Conservation (phyloP, 2,888 invertebrate genomes). For the Plagodis pulveraria region DNA sequence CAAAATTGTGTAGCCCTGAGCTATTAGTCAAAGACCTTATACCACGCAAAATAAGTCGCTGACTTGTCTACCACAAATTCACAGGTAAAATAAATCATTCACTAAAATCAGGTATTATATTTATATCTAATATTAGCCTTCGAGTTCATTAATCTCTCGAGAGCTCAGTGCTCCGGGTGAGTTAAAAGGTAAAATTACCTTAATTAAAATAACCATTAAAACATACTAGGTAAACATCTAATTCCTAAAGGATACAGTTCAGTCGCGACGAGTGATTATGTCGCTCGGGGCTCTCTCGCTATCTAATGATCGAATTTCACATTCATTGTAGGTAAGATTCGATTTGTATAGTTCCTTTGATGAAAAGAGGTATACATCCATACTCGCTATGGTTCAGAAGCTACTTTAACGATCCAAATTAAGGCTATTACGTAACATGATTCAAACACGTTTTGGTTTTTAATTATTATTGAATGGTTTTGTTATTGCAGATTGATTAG, state of each 20-base stretch:
- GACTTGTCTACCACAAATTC: too few species aligned
- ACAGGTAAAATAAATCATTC: constrained; percentile 3
- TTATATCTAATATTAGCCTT: constrained; percentile 8
- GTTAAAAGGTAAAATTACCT: constrained; percentile 23
- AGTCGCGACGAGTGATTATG: constrained; percentile 19
- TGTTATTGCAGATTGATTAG: too few species aligned
- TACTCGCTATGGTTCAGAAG: too few species aligned
- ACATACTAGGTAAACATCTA: constrained; percentile 30
- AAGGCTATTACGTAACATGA: too few species aligned
- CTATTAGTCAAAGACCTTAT: too few species aligned
- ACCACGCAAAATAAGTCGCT: too few species aligned
- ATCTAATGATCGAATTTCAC: constrained; percentile 17
- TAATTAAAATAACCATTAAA: constrained; percentile 23
- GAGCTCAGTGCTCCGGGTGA: constrained; percentile 3
- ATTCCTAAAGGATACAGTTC: constrained; percentile 16
- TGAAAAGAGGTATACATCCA: not conserved
- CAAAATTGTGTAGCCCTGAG: too few species aligned
- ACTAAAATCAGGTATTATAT: constrained; percentile 9
- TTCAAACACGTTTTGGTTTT: too few species aligned
- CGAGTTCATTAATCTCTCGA: constrained; percentile 17
- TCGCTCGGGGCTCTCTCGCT: constrained; percentile 6
- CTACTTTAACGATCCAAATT: too few species aligned
- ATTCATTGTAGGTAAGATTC: constrained; percentile 12
- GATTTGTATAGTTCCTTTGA: constrained; percentile 5
- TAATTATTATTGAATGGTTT: too few species aligned